A percentile compares a stretch with the other conserved stretches of the same genome.
Evolutionary conservation across 2,113 vertebrate species (phyloP).

Genomic region (Brachyistius frenatus): DNA sequence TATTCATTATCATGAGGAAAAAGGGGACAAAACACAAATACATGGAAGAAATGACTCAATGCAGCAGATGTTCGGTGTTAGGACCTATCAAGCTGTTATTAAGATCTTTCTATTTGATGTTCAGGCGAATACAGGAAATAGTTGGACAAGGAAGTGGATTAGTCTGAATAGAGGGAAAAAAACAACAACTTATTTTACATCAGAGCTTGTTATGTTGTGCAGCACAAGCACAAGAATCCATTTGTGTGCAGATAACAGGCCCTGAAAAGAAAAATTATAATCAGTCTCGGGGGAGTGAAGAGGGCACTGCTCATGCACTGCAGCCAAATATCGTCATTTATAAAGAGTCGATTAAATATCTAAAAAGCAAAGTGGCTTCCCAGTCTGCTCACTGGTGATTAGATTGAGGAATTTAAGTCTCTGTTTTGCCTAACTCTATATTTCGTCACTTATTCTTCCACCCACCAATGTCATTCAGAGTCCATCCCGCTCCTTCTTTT

Average conservation of each 20-base stretch:
- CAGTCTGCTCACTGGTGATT: constrained; percentile 45
- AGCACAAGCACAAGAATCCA: constrained; percentile 54
- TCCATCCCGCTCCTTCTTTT: constrained; percentile 5
- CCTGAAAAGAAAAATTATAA: constrained; percentile 65
- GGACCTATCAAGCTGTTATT: constrained; percentile 28
- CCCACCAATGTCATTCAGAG: constrained; percentile 1
- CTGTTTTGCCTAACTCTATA: constrained; percentile 1
- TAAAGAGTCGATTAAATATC: constrained; percentile 64
- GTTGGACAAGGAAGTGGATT: constrained; percentile 41
- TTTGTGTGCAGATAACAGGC: constrained; percentile 64
- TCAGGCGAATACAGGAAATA: constrained; percentile 17
- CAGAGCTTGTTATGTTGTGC: constrained; percentile 59
- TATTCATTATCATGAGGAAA: neutral
- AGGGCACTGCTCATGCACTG: constrained; percentile 35
- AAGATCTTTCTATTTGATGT: constrained; percentile 32
- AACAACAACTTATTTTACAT: constrained; percentile 17
- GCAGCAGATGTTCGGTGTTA: constrained; percentile 23
- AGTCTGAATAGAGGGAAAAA: neutral
- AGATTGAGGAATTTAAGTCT: constrained; percentile 37
- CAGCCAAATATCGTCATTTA: constrained; percentile 63
- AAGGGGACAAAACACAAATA: neutral
- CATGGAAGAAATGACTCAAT: constrained; percentile 7
- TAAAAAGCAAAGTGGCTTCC: constrained; percentile 50
- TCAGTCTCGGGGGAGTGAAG: constrained; percentile 57
- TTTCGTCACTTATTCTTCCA: neutral